phyloP scores from a whole-genome alignment of 2,113 vertebrate genomes.

The Calcarius ornatus region DNA sequence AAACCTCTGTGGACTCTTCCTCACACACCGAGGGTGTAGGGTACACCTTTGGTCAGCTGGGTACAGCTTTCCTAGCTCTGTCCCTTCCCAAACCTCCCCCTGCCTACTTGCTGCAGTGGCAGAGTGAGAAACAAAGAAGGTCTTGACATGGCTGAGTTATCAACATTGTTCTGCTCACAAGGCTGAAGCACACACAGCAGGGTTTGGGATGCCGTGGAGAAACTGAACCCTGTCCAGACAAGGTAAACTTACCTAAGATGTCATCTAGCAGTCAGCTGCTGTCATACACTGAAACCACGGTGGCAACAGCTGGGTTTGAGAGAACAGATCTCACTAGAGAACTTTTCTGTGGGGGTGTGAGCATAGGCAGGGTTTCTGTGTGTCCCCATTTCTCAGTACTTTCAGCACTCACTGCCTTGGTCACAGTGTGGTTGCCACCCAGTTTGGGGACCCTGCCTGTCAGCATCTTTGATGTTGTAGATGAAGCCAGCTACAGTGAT shows the following conservation, averaged over 20 bases:
- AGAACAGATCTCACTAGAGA: not conserved
- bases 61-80: not conserved
- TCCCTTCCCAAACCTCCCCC: not conserved
- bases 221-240: not conserved
- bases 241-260: not conserved
- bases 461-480: not conserved
- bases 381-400: not conserved
- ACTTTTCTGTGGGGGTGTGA: not conserved
- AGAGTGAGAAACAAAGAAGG: not conserved
- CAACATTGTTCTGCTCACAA: not conserved
- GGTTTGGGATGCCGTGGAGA: not conserved
- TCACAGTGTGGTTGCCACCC: not conserved
- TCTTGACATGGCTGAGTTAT: not conserved
- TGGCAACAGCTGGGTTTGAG: not conserved
- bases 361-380: not conserved
- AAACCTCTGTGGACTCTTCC: not conserved
- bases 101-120: not conserved
- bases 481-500: not conserved
- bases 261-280: not conserved
- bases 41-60: not conserved
- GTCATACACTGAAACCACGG: not conserved
- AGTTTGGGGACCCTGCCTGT: not conserved
- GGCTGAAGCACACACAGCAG: not conserved
- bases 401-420: not conserved
- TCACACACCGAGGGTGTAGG: accelerated